A percentile compares a stretch with the other conserved stretches of the same genome.
Conservation (phyloP, 2,888 invertebrate species). For the Scaptomyza flava region DNA sequence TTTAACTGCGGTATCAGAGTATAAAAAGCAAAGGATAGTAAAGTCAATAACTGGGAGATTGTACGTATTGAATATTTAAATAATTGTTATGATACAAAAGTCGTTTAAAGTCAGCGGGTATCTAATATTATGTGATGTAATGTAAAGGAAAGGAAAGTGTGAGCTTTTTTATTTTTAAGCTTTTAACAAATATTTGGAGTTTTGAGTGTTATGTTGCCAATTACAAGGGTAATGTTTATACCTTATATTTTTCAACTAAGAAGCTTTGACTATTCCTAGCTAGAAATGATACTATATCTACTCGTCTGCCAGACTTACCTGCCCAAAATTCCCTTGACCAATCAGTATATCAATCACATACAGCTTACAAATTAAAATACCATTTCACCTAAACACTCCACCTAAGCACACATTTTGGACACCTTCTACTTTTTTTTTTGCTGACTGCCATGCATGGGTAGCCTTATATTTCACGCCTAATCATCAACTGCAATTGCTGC, state of each 20-base stretch:
- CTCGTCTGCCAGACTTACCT: not conserved
- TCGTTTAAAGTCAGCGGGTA: not conserved
- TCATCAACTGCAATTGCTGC: conserved; percentile 61
- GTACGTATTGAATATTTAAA: not conserved
- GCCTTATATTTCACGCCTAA: conserved; percentile 57
- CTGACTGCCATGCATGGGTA: conserved; percentile 8
- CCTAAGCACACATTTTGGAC: conserved; percentile 7
- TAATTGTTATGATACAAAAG: conserved; percentile 8
- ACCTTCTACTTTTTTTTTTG: not conserved
- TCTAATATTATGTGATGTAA: not conserved
- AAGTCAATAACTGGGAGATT: not conserved
- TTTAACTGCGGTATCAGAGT: no score
- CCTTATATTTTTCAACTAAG: not conserved
- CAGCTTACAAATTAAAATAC: not conserved
- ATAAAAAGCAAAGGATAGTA: not conserved
- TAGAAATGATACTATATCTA: not conserved
- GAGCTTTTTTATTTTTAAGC: not conserved
- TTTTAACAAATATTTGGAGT: no score
- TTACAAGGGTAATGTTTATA: no score
- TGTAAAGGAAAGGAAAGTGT: not conserved
- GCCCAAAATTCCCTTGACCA: conserved; percentile 10
- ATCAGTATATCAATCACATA: not conserved
- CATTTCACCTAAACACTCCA: not conserved
- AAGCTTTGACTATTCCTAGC: no score
- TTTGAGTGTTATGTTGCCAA: no score